Evolutionary conservation across 1,140 invertebrate species (phyloP).

Genomic region (Drosophila ananassae): DNA sequence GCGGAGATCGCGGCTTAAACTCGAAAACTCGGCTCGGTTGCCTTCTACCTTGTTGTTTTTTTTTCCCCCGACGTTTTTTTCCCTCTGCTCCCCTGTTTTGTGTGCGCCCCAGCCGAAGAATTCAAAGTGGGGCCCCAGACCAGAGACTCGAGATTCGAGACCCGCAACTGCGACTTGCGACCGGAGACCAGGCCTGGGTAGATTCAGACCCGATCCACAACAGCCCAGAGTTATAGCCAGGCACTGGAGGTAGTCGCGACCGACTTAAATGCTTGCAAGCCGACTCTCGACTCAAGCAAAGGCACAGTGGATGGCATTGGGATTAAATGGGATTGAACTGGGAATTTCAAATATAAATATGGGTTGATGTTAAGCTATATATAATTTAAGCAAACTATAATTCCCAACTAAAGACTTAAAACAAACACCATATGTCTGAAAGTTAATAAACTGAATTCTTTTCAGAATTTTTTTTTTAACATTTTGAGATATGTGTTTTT

Average conservation of each 20-base stretch:
- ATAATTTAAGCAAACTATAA: too few species aligned
- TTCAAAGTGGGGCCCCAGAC: conserved; percentile 66
- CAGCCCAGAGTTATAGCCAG: conserved; percentile 50
- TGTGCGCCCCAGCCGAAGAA: conserved; percentile 68
- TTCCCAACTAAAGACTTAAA: too few species aligned
- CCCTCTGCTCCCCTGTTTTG: conserved; percentile 27
- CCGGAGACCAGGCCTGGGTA: conserved; percentile 11
- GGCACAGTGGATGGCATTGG: conserved; percentile 52
- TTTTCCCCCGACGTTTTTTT: conserved; percentile 7
- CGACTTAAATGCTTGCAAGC: conserved; percentile 75
- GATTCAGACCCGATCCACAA: conserved; percentile 31
- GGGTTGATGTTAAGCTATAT: background rate
- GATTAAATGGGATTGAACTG: background rate
- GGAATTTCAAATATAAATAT: background rate
- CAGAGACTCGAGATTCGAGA: conserved; percentile 29
- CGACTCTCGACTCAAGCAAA: conserved; percentile 51
- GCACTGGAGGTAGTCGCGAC: conserved; percentile 55
- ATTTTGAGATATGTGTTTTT: too few species aligned
- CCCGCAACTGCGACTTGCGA: conserved; percentile 3
- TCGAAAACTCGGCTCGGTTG: conserved; percentile 49
- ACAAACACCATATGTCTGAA: too few species aligned
- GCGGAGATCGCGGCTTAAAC: conserved; percentile 60
- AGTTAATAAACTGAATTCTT: too few species aligned
- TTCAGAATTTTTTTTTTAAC: too few species aligned
- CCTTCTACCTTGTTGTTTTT: conserved; percentile 33